These are phyloP conservation scores for Thera obeliscata DNA, from an alignment of 2,888 invertebrate species.

Conservation along the genomic window DNA sequence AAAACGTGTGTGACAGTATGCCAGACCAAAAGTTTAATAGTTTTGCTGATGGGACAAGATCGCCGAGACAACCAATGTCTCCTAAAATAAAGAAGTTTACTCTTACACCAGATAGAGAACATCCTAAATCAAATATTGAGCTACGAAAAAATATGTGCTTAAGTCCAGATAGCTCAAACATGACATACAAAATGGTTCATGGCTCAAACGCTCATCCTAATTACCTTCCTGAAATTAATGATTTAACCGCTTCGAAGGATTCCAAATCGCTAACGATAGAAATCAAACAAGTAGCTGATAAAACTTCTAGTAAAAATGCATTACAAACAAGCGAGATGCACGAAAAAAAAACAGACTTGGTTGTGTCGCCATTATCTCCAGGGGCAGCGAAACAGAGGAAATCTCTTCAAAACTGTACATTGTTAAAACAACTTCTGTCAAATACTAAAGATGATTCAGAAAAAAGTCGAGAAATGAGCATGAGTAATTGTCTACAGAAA, in stretches of 20 bases:
- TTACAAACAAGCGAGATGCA: conserved; percentile 31
- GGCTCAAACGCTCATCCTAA: conserved; percentile 23
- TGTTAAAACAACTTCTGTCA: conserved; percentile 75
- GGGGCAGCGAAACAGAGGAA: conserved; percentile 44
- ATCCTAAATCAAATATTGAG: conserved; percentile 23
- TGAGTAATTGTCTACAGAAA: conserved; percentile 49
- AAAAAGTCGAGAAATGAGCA: conserved; percentile 52
- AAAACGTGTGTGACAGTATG: conserved; percentile 62
- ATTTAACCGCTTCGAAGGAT: conserved; percentile 14
- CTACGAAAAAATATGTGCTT: conserved; percentile 28
- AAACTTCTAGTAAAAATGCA: conserved; percentile 28
- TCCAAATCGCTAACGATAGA: conserved; percentile 28
- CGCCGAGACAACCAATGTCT: conserved; percentile 65
- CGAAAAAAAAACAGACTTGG: conserved; percentile 27
- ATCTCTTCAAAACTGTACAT: conserved; percentile 72
- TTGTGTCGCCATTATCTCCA: conserved; percentile 31
- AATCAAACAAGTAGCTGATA: conserved; percentile 26
- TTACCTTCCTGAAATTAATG: conserved; percentile 35
- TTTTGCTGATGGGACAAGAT: conserved; percentile 63
- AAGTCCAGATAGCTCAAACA: conserved; percentile 33
- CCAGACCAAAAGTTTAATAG: conserved; percentile 48
- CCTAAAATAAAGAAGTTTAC: conserved; percentile 34
- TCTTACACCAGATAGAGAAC: conserved; percentile 29
- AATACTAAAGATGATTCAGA: conserved; percentile 63
- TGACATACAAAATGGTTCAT: conserved; percentile 18